Evolutionary conservation across 2,797 vertebrate species (phyloP), one percentile per base, ranked within the genome.

Genomic region (Hipposideros larvatus): DNA sequence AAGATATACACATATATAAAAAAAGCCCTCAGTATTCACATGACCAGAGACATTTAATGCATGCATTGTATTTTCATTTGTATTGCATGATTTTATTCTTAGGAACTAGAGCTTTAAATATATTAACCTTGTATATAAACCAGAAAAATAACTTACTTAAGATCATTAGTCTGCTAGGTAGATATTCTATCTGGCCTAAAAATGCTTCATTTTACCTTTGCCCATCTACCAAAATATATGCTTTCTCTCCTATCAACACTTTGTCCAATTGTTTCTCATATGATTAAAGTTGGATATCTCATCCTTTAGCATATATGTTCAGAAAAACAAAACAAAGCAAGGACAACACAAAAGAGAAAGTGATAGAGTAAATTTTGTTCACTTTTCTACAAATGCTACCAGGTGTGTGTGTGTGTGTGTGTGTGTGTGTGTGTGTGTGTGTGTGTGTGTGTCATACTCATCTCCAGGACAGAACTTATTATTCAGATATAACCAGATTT

Each of bases 101-200:
- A 79, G 48, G 34, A 92, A 95, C 4, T 91, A 93, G 63, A 86
- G 31, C 34, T 28, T 78, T 90, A 91, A 93, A 88, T 88, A 78
- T 86, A 89, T 68, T 89, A 87, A 8, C 4, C 63, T 86, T 87
- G 31, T 70, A 53, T 80, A 61, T 73, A 78, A 73, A 55, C 4
- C 59, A 63, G 89, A 94, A 93, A 96, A 96, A 55, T 90, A 28
- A 89, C 51, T 82, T 73, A 89, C 41, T 83, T 63, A 80, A 96
- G 65, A 68, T 83, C 61, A 89, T 95, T 91, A 41, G 21, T 48
- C 41, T 93, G 7, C 51, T 94, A 31, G 55, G 34, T 74, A 78
- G 43, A 82, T 80, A 88, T 34, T 87, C 59, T 9, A 87, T 73
- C 41, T 93, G 66, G 3, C 26, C 24, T 77, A 90, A 94, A 89